These are phyloP conservation scores for Trisateles emortualis DNA, from an alignment of 2,888 invertebrate species.

Conservation along the genomic window DNA sequence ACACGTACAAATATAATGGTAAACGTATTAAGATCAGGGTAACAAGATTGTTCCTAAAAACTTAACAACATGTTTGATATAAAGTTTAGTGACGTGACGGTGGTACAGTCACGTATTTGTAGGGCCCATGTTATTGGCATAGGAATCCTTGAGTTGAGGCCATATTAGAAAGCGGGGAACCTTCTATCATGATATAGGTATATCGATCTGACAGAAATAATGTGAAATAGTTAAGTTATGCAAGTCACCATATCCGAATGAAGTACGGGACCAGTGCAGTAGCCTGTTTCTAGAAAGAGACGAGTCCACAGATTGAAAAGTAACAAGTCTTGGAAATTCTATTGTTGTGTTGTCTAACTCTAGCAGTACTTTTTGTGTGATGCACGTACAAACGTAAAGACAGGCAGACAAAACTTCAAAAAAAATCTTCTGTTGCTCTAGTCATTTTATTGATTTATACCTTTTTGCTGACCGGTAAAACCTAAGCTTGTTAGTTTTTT, in stretches of 20 bases:
- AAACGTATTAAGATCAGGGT: slow-evolving; percentile 36
- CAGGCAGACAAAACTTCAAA: too few relatives aligned
- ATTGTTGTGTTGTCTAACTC: too few relatives aligned
- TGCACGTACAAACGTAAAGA: too few relatives aligned
- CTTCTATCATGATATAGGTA: slow-evolving; percentile 24
- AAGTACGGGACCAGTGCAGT: background rate
- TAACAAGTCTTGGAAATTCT: too few relatives aligned
- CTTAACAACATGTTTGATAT: slow-evolving; percentile 3
- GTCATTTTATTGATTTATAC: too few relatives aligned
- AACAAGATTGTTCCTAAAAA: slow-evolving; percentile 17
- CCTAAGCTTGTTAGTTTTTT: too few relatives aligned
- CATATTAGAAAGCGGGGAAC: slow-evolving; percentile 35
- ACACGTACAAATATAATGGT: background rate
- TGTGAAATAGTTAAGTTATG: slow-evolving; percentile 4
- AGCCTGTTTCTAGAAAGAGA: too few relatives aligned
- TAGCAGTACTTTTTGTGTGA: too few relatives aligned
- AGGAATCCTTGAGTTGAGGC: slow-evolving; percentile 37
- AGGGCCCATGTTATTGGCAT: slow-evolving; percentile 25
- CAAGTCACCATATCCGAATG: background rate
- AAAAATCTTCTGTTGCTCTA: too few relatives aligned
- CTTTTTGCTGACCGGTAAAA: too few relatives aligned
- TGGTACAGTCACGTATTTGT: slow-evolving; percentile 34
- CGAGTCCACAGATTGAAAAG: too few relatives aligned
- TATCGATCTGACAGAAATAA: slow-evolving; percentile 26
- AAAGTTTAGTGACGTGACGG: slow-evolving; percentile 16